phyloP scores from a whole-genome alignment of 1,140 invertebrate species.

The Drosophila asahinai region DNA sequence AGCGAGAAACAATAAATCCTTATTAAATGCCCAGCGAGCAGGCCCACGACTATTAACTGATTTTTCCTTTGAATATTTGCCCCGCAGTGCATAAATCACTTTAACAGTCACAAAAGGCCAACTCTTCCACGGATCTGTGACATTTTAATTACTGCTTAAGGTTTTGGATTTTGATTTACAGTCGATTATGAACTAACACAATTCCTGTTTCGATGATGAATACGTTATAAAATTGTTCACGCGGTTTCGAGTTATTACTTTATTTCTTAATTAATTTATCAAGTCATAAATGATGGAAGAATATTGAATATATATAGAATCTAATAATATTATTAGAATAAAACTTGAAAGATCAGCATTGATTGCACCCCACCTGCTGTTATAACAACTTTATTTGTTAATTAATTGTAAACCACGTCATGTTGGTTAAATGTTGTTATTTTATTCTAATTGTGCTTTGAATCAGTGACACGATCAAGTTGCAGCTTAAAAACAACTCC shows the following conservation, averaged over 20 bases:
- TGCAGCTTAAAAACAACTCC: constrained; percentile 4
- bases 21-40: constrained; percentile 75
- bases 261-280: neutral
- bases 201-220: constrained; percentile 10
- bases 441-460: constrained; percentile 12
- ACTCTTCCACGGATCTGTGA: constrained; percentile 54
- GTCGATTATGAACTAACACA: constrained; percentile 40
- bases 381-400: constrained; percentile 5
- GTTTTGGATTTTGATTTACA: constrained; percentile 72
- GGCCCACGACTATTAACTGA: constrained; percentile 69
- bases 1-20: constrained; percentile 82
- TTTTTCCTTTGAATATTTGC: constrained; percentile 73
- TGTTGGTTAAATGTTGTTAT: neutral
- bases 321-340: neutral
- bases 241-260: neutral
- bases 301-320: neutral
- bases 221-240: constrained; percentile 2
- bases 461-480: constrained; percentile 27
- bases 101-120: constrained; percentile 54
- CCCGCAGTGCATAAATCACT: constrained; percentile 71
- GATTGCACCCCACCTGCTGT: neutral
- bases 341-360: no score
- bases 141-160: constrained; percentile 78
- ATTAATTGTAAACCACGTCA: constrained; percentile 2
- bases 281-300: neutral